Conservation (phyloP, 2,113 vertebrate species). For the Bufo bufo region DNA sequence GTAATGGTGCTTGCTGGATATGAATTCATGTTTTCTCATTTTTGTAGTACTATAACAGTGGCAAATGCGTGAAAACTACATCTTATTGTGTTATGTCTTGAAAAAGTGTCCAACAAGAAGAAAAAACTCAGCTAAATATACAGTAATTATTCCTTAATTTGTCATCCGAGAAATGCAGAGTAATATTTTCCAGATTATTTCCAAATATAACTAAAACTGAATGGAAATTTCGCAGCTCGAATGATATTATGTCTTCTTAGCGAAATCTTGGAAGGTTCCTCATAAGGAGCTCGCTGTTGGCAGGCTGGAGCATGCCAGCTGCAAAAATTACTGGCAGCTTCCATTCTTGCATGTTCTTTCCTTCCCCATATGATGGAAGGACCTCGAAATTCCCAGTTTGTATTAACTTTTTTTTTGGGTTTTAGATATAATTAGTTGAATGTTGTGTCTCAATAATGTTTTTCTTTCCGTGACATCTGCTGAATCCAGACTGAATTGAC, state of each 20-base stretch:
- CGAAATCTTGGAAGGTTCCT: constrained; percentile 45
- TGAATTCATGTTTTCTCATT: background rate
- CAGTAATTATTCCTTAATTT: constrained; percentile 25
- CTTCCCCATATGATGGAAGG: constrained; percentile 44
- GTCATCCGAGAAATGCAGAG: constrained; percentile 21
- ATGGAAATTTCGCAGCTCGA: constrained; percentile 28
- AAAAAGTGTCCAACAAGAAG: background rate
- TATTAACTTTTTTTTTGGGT: constrained; percentile 37
- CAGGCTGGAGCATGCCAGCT: constrained; percentile 20
- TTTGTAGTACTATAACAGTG: background rate
- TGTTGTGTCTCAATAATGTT: constrained; percentile 45
- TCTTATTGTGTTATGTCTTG: background rate
- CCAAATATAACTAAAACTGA: constrained; percentile 29
- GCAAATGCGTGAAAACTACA: background rate
- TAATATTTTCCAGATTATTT: constrained; percentile 35
- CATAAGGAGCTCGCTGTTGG: constrained; percentile 29
- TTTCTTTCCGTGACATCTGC: constrained; percentile 46
- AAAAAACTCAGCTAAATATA: constrained; percentile 20
- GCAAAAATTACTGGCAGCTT: constrained; percentile 46
- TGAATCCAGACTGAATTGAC: constrained; percentile 27
- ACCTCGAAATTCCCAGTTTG: constrained; percentile 47
- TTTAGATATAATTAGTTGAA: constrained; percentile 40
- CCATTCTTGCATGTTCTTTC: constrained; percentile 32
- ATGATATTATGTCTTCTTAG: constrained; percentile 30
- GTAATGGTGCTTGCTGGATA: background rate